Evolutionary conservation across 2,888 invertebrate species (phyloP).

Genomic region (Adela reaumurella): DNA sequence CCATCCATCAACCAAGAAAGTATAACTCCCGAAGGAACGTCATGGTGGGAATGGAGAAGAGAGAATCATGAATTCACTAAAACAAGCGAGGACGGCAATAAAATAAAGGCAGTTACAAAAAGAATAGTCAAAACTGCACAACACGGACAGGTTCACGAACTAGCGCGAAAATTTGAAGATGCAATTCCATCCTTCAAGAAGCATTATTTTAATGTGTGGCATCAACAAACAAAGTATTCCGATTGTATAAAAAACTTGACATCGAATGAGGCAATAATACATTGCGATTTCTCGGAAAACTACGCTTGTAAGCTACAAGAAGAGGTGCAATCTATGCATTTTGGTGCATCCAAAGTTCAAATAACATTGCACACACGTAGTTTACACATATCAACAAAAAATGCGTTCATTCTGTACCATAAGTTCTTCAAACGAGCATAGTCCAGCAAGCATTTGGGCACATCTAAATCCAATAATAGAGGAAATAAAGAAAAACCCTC

Average conservation of each 20-base stretch:
- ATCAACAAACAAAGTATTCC: slow-evolving; percentile 7
- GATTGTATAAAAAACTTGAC: slow-evolving; percentile 3
- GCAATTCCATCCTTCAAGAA: slow-evolving; percentile 8
- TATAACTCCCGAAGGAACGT: too few relatives aligned
- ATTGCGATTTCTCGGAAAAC: slow-evolving; percentile 3
- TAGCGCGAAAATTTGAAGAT: too few relatives aligned
- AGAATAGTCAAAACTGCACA: too few relatives aligned
- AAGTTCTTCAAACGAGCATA: not conserved
- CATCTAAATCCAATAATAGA: not conserved
- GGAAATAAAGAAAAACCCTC: too few relatives aligned
- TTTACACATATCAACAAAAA: too few relatives aligned
- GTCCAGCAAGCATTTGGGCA: not conserved
- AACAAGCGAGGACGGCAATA: too few relatives aligned
- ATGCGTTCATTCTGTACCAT: too few relatives aligned
- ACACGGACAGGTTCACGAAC: too few relatives aligned
- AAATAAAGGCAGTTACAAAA: too few relatives aligned
- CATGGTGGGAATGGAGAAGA: too few relatives aligned
- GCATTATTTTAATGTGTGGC: slow-evolving; percentile 4
- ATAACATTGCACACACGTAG: slow-evolving; percentile 8
- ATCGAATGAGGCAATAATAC: not conserved
- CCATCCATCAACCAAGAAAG: too few relatives aligned
- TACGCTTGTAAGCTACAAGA: slow-evolving; percentile 6
- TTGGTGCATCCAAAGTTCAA: slow-evolving; percentile 8
- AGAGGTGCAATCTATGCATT: slow-evolving; percentile 9
- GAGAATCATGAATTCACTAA: too few relatives aligned